Evolutionary conservation across 2,113 vertebrate species (phyloP).

Genomic region (Stegastes partitus): DNA sequence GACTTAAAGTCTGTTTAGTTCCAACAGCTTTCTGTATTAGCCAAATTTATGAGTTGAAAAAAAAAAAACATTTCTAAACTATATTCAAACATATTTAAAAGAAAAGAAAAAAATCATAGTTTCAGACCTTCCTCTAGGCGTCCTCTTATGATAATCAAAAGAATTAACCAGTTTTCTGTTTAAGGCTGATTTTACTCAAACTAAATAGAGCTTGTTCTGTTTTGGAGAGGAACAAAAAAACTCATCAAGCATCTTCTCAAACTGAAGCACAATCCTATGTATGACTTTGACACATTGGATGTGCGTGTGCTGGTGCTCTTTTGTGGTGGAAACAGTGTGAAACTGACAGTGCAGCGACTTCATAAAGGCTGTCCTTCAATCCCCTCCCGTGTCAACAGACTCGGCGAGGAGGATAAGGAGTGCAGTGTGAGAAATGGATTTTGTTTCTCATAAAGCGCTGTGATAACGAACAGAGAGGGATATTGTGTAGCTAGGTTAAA

Average conservation of each 20-base stretch:
- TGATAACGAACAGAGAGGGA: constrained; percentile 26
- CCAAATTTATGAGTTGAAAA: no score
- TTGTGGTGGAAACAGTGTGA: constrained; percentile 47
- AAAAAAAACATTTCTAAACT: no score
- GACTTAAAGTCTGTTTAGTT: no score
- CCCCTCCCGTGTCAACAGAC: constrained; percentile 27
- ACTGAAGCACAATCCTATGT: constrained; percentile 21
- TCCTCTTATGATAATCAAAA: not conserved
- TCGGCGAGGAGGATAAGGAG: constrained; percentile 16
- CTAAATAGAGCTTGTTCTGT: constrained; percentile 21
- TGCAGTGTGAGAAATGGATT: constrained; percentile 39
- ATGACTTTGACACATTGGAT: constrained; percentile 29
- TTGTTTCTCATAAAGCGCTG: constrained; percentile 26
- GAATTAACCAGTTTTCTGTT: not conserved
- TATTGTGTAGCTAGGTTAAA: constrained; percentile 18
- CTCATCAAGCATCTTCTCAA: constrained; percentile 5
- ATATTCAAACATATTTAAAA: no score
- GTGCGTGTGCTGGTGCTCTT: constrained; percentile 34
- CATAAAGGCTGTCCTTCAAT: constrained; percentile 32
- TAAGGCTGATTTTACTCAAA: not conserved
- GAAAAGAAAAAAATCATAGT: no score
- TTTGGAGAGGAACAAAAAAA: constrained; percentile 25
- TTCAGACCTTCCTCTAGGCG: not conserved
- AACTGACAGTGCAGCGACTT: constrained; percentile 46
- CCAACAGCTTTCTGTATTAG: no score